These are phyloP conservation scores for Megalurothrips usitatus DNA, from an alignment of 2,888 invertebrate genomes.

Conservation along the genomic window DNA sequence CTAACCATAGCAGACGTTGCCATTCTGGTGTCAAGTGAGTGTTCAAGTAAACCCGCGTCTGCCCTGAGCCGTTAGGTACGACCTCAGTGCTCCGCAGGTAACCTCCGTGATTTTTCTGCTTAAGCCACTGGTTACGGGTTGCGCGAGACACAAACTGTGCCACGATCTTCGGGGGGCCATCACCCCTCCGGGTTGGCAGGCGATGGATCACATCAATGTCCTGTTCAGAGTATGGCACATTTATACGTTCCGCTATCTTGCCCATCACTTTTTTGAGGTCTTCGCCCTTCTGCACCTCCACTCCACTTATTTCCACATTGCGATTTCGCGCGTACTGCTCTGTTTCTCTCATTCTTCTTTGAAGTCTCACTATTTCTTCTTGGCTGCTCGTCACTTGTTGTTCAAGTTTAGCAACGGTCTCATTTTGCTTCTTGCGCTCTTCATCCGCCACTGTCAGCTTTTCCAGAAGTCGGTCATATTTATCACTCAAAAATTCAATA, in stretches of 20 bases:
- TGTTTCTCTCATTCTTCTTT: background rate
- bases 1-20: background rate
- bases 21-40: no score
- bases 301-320: background rate
- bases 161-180: background rate
- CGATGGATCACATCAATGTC: background rate
- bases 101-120: no score
- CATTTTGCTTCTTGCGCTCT: conserved; percentile 1
- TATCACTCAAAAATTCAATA: background rate
- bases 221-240: background rate
- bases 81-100: no score
- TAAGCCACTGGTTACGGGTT: no score
- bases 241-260: background rate
- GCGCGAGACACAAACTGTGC: no score
- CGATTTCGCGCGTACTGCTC: background rate
- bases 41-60: background rate
- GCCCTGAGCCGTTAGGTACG: no score
- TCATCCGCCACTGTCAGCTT: background rate
- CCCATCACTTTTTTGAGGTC: background rate
- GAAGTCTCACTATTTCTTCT: background rate
- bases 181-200: background rate
- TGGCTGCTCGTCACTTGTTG: background rate
- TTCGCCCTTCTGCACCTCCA: background rate
- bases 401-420: background rate
- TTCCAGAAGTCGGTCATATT: background rate